Base-by-base conservation (phyloP, 2,888 invertebrate species). In the Polymixis lichenea region DNA sequence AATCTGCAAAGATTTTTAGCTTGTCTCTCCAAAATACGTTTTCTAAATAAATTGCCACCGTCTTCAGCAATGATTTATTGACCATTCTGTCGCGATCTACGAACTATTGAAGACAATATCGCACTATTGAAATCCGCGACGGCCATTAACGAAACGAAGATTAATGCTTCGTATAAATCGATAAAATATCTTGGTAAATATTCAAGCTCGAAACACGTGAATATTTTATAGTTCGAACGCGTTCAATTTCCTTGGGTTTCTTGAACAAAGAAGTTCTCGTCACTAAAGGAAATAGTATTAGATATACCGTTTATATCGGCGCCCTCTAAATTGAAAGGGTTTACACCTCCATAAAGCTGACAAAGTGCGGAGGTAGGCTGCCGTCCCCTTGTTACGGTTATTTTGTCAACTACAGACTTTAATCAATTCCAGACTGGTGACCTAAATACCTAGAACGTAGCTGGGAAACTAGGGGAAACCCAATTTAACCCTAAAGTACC, bases 401-500 rank as follows among this genome's bases (percentile, higher is more conserved):
- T 86, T 80, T 78, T 80, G 78, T 82, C 82, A 86, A 80, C 82
- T 78, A 87, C 66, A 76, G 80, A 60, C 67, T 82, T 82, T 86
- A 87, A 87, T 87, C 86, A 86, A 86, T 84, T 86, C 64, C 68
- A 72, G 69, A 15, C 73, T 75, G 61, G 64, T 67, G 78, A 75
- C 82, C 82, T 82, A 80, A 78, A 86, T 86, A 76, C 72, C 67
- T 75, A 49, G 67, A 70, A 70, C 64, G 62, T 70, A 38, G 32
- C n/a, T 38, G 15, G 38, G 46, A 32, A 77, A 72, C 49, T 56
- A 65, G 38, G 73, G 69, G 32, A 81, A 84, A 46, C 75, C 72
- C 70, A 78, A 82, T 86, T 83, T 77, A 78, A 75, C 69, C 71
- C 56, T 69, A 75, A 72, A 75, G 64, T 62, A 28, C 51, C 38